Base-by-base conservation (phyloP, 1,140 invertebrate species). In the Drosophila lacteicornis region DNA sequence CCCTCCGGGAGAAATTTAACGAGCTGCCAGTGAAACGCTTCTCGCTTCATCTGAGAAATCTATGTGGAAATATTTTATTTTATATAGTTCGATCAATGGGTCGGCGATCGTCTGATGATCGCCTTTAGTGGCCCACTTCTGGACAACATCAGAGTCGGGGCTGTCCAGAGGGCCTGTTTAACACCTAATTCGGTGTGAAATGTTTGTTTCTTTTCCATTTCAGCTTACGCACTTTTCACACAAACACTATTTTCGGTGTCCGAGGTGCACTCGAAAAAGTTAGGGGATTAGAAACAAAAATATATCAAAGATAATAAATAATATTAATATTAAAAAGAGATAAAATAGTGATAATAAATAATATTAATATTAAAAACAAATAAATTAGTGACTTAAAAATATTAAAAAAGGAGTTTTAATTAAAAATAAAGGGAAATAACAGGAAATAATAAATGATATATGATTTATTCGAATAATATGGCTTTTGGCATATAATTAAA, bases 51-150 rank as follows among this genome's bases (percentile, higher is more conserved):
- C 68, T 79, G 67, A 70, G 76, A 66, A 80, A 88, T 79, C 73
- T 78, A 63, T 88, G 84, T 85, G 84, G 78, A 88, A 88, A 88
- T 88, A 90, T 88, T 88, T 90, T 66, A 90, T 85, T 90, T 88
- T 76, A 88, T 88, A 88, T 88, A 85, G 74, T 88, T 75, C 81
- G 81, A 71, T 82, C 82, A 86, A 46, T 46, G 61, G 62, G 60
- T 51, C 60, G 40, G 70, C 30, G 27, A 50, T 55, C 43, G 22
- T 59, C 71, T 53, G 71, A 56, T 50, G 33, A 36, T 36, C 46
- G 38, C 40, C 22, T 42, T 30, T 15, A 15, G 53, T 57, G 57
- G 22, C 40, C 62, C 22, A 75, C 65, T 75, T 90, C 85, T 90
- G 85, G 75, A 75, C 67, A 88, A 30, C 55, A 76, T 88, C 84